Conservation (phyloP, 1,140 invertebrate species). For the Mamestra configurata region DNA sequence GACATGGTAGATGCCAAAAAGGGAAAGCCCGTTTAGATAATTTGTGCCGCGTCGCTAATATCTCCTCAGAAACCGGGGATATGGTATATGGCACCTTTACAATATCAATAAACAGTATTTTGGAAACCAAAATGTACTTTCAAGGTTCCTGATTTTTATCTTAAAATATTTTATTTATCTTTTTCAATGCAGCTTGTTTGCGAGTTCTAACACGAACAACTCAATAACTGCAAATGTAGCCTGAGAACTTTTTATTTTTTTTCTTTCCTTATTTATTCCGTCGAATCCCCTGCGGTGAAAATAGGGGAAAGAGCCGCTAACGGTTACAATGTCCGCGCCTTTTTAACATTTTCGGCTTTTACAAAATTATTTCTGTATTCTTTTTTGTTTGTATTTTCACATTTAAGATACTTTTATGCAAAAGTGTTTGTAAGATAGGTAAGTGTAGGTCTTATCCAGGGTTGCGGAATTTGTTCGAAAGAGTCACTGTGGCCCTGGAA, state of each 20-base stretch:
- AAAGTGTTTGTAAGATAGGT: not conserved
- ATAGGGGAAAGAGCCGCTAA: conserved; percentile 17
- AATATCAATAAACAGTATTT: too few relatives aligned
- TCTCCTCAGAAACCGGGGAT: too few relatives aligned
- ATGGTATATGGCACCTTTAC: too few relatives aligned
- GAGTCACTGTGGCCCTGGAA: too few relatives aligned
- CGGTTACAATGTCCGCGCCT: conserved; percentile 1
- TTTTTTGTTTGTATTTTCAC: not conserved
- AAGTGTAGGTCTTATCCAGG: too few relatives aligned
- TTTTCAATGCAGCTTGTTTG: not conserved
- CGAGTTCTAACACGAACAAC: not conserved
- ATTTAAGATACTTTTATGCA: not conserved
- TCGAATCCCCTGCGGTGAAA: conserved; percentile 26
- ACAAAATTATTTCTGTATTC: not conserved
- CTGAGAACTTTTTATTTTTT: not conserved
- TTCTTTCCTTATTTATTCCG: conserved; percentile 16
- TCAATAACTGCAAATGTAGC: conserved; percentile 14
- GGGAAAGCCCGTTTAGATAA: too few relatives aligned
- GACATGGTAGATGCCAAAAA: too few relatives aligned
- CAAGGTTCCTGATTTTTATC: not conserved
- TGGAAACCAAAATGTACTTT: too few relatives aligned
- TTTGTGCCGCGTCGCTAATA: too few relatives aligned
- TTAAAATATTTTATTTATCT: not conserved
- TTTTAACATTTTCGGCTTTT: conserved; percentile 9
- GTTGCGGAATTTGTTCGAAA: too few relatives aligned